Evolutionary conservation across 2,888 invertebrate species (phyloP), one percentile per base, ranked within the genome.

Genomic region (Thereva unica): DNA sequence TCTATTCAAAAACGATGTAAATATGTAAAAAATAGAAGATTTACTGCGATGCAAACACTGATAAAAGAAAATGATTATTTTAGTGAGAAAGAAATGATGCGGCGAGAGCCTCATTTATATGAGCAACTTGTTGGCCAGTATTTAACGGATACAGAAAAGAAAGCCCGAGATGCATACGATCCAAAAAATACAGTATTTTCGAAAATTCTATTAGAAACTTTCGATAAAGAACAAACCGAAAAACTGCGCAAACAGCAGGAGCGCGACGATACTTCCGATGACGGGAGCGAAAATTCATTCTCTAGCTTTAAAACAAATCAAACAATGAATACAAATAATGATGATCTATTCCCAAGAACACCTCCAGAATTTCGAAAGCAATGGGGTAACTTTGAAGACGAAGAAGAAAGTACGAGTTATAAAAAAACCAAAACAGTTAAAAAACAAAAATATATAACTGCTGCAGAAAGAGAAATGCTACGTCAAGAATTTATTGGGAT

Each of bases 51-150:
- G 76, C 86, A 91, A 74, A 84, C 87, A 74, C 79, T 96, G 71
- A 83, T 91, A 45, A 82, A 84, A 59, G 85, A 88, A 70, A 85
- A 77, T 4, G 83, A 85, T 37, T 97, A 96, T 80, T 97, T 97
- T 75, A 90, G 90, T 77, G 95, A 97, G 78, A 87, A 87, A 68
- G 92, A 94, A 83, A 97, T 97, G 97, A 93, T 94, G 87, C 89
- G 87, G 72, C 83, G 97, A 68, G 93, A 95, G 78, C 97, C 97
- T 1, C 83, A 92, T 63, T 80, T 97, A 0, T 97, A 93, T 81
- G 93, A 97, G 71, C 91, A 95, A 75, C 82, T 97, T 72, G 85
- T 97, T 50, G 97, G 95, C 0, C 91, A 90, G 75, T 95, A 91
- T 78, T 79, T 96, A 71, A 88, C 90, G 3, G 87, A 89, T 67